Evolutionary conservation across 2,888 invertebrate genomes (phyloP), one percentile per base, ranked within the genome.

Genomic region (Antitype chi): DNA sequence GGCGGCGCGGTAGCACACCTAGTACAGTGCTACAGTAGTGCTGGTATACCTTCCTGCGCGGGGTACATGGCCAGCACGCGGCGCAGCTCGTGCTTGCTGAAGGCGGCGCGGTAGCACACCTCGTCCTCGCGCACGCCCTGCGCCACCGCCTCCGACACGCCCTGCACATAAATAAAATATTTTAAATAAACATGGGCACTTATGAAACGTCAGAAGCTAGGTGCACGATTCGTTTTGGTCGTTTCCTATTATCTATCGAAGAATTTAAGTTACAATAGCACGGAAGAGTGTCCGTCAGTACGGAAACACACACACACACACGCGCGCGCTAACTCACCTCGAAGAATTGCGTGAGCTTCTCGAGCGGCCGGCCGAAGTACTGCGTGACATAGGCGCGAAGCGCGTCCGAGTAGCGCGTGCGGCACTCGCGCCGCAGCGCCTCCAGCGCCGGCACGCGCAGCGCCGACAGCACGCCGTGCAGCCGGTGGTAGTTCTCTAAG

Each of bases 31-130:
- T n/a, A 25, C 66, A 66, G 66, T 49, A 49, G 67, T 8, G 66
- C 3, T 53, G 17, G 57, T 0, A n/a, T 70, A 87, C 88, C 85
- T 75, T 88, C 86, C 60, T 74, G 79, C 69, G 84, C 82, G 47
- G 99, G 99, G 97, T 99, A 99, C 93, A 99, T 98, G 88, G 98
- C 98, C 79, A 99, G 99, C 63, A 99, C 98, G 94, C 99, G 99
- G 76, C 99, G 97, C 88, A 99, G 97, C 96, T 99, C 99, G 95
- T 99, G 99, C 96, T 99, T 99, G 93, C 99, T 99, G 96, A 98
- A 99, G 57, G 99, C 99, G 96, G 99, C 98, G 96, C 99, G 99
- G 97, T 99, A 99, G 92, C 99, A 99, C 74, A 99, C 99, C 97
- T 99, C 99, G 62, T 99, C 99, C 92, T 99, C 99, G 93, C 99